Evolutionary conservation across 2,113 vertebrate species (phyloP).

Genomic region (Gnathonemus longibarbis): DNA sequence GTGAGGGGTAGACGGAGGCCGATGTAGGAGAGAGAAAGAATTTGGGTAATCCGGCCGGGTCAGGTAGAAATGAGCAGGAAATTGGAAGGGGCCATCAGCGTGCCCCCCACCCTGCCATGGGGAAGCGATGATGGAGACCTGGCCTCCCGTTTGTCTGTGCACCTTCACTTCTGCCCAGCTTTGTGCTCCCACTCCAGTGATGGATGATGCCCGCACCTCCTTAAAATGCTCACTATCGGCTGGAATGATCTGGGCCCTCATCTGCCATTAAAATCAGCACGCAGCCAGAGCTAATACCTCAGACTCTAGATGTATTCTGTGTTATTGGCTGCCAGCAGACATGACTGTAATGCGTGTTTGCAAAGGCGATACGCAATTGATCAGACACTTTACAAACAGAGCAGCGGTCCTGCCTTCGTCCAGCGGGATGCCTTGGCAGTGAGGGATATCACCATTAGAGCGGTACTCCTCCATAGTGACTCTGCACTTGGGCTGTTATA

Average conservation of each 20-base stretch:
- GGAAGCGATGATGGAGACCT: not conserved
- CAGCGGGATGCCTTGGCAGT: not conserved
- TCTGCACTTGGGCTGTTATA: not conserved
- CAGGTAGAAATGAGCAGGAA: not conserved
- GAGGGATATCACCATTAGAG: not conserved
- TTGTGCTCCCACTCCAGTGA: conserved; percentile 11
- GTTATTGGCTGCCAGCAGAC: conserved; percentile 10
- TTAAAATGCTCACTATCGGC: conserved; percentile 64
- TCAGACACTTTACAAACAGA: not conserved
- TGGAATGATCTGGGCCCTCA: conserved; percentile 71
- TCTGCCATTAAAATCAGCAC: conserved; percentile 67
- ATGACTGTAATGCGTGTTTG: conserved; percentile 10
- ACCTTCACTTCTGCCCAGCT: not conserved
- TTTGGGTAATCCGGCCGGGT: not conserved
- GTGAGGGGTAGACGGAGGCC: not conserved
- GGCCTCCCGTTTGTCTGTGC: not conserved
- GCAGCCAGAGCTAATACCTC: conserved; percentile 16
- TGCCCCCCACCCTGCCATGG: not conserved
- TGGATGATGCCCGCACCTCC: conserved; percentile 62
- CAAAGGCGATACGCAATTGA: not conserved
- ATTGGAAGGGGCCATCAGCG: not conserved
- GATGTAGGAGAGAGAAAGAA: not conserved
- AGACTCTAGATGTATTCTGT: conserved; percentile 7
- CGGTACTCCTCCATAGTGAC: not conserved
- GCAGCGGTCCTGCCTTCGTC: not conserved